Evolutionary conservation across 2,113 vertebrate species (phyloP), one percentile per base, ranked within the genome.

Genomic region (Glaucomys volans): DNA sequence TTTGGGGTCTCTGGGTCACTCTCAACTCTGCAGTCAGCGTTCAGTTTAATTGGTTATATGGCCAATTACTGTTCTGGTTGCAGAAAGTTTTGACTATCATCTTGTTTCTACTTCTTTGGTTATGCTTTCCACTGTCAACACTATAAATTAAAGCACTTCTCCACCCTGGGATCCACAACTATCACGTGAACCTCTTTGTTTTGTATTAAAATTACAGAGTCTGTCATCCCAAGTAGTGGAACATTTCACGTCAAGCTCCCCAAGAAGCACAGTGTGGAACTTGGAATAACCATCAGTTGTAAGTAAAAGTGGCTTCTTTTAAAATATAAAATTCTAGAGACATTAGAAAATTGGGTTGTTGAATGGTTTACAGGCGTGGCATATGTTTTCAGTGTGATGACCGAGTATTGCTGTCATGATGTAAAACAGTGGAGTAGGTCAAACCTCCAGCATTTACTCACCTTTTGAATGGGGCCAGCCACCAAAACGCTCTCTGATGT

Each of bases 261-360:
- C 69, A 99, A 99, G 99, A 99, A 99, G 96, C 99, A 99, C 57
- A 99, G 99, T 5, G 99, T 99, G 98, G 99, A 99, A 97, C 99
- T 99, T 96, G 99, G 99, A 96, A 99, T 99, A 98, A 99, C 99
- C 93, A 99, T 99, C 98, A 99, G 99, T 97, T 99, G 99, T 99
- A 97, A 99, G 99, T 99, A 93, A 75, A 98, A 97, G 12, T 93
- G 47, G 13, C 96, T 97, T n/a, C 35, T 97, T 97, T 97, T 96
- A 57, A 90, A 81, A 80, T 37, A 69, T 12, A 50, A 30, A 12
- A 50, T 44, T 67, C 75, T 6, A 83, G 75, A 76, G 17, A 44
- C 26, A 59, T 16, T 47, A 66, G 50, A 75, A 74, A 76, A 71
- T 37, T 44, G 24, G 89, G 8, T 76, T 77, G 35, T 50, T 44